Evolutionary conservation across 2,888 invertebrate species (phyloP).

Genomic region (Reticulitermes lucifugus): DNA sequence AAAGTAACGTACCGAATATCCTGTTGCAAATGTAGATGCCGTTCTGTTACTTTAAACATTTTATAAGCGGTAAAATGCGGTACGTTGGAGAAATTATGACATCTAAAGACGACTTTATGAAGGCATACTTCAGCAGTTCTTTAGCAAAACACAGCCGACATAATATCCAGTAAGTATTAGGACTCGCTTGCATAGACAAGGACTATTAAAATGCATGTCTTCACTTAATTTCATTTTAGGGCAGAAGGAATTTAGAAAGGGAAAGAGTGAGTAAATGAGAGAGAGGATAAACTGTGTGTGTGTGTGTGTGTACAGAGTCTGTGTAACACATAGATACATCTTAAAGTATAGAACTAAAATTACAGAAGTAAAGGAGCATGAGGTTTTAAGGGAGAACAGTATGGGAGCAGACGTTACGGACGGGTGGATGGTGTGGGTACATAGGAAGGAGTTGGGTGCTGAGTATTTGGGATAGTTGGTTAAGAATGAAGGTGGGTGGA

Average conservation of each 20-base stretch:
- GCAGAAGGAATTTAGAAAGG: conserved; percentile 15
- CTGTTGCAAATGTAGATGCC: background rate
- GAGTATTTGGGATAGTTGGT: conserved; percentile 1
- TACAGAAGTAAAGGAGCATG: conserved; percentile 18
- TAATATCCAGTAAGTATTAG: conserved; percentile 23
- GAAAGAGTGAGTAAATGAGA: too few relatives aligned
- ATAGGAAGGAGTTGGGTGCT: conserved; percentile 10
- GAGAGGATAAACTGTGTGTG: background rate
- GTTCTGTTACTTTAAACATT: background rate
- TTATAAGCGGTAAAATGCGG: background rate
- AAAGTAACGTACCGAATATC: background rate
- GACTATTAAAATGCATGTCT: conserved; percentile 26
- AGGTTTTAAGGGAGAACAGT: background rate
- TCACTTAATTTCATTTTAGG: conserved; percentile 30
- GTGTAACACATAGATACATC: conserved; percentile 26
- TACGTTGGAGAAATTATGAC: conserved; percentile 9
- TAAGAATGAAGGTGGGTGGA: conserved; percentile 23
- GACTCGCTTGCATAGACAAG: background rate
- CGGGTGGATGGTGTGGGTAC: background rate
- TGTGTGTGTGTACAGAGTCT: background rate
- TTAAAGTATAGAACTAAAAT: conserved; percentile 19
- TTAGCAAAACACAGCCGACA: background rate
- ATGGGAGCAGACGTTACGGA: background rate
- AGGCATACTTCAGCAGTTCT: conserved; percentile 12
- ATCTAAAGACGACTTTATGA: conserved; percentile 16